Evolutionary conservation across 2,797 vertebrate species (phyloP).

Genomic region (Gephyroberyx darwinii): DNA sequence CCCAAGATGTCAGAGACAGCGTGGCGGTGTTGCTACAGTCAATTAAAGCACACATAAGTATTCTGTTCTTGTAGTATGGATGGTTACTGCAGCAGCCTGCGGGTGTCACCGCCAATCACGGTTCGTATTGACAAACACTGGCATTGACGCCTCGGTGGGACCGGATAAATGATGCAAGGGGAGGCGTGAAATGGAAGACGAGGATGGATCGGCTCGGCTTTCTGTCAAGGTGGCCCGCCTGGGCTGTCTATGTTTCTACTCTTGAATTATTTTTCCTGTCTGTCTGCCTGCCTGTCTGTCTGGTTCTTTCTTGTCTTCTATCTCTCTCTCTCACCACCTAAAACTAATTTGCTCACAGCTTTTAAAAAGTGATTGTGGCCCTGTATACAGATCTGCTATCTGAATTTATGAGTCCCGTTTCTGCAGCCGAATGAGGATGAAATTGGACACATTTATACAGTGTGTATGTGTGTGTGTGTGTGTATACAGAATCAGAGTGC

Average conservation of each 20-base stretch:
- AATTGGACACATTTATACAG: slow-evolving; percentile 65
- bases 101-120: slow-evolving; percentile 56
- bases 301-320: too few species aligned
- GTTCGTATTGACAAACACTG: slow-evolving; percentile 51
- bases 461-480: neutral
- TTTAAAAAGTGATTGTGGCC: too few species aligned
- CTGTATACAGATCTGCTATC: slow-evolving; percentile 22
- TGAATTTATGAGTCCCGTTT: slow-evolving; percentile 58
- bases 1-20: slow-evolving; percentile 13
- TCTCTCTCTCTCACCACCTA: neutral
- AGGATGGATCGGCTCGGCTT: slow-evolving; percentile 33
- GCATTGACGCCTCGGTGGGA: slow-evolving; percentile 31
- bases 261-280: neutral
- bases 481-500: slow-evolving; percentile 36
- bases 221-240: slow-evolving; percentile 8
- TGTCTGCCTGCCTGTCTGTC: neutral
- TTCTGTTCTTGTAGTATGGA: slow-evolving; percentile 31
- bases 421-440: slow-evolving; percentile 26
- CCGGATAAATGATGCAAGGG: slow-evolving; percentile 51
- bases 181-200: slow-evolving; percentile 46
- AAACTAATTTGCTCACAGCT: slow-evolving; percentile 26
- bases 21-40: slow-evolving; percentile 10
- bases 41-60: slow-evolving; percentile 31
- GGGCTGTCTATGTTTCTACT: neutral
- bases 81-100: slow-evolving; percentile 41